Evolutionary conservation across 2,797 vertebrate genomes (phyloP).

Genomic region (Poeciliopsis presidionis): DNA sequence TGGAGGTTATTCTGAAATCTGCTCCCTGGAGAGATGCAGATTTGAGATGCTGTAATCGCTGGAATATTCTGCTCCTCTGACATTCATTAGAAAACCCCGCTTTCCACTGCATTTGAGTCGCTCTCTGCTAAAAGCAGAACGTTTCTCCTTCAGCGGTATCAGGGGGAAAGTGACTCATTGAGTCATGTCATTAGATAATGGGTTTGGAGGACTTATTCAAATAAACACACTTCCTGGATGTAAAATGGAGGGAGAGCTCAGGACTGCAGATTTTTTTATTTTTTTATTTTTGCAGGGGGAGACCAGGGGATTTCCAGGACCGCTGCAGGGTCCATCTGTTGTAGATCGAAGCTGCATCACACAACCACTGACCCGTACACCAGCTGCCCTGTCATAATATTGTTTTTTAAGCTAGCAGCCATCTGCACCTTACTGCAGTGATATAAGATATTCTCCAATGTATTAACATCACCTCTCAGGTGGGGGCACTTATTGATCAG

Average conservation of each 20-base stretch:
- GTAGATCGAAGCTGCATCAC: slow-evolving; percentile 63
- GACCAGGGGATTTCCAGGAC: slow-evolving; percentile 70
- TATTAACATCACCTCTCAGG: slow-evolving; percentile 31
- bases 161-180: slow-evolving; percentile 71
- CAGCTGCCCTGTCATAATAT: slow-evolving; percentile 72
- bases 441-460: slow-evolving; percentile 40
- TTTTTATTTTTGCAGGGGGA: slow-evolving; percentile 36
- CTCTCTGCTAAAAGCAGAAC: slow-evolving; percentile 61
- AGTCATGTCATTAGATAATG: slow-evolving; percentile 76
- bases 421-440: slow-evolving; percentile 56
- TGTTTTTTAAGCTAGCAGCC: slow-evolving; percentile 71
- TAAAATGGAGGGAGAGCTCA: slow-evolving; percentile 57
- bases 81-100: slow-evolving; percentile 54
- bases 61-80: slow-evolving; percentile 54
- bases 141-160: slow-evolving; percentile 56
- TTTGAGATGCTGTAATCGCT: slow-evolving; percentile 51
- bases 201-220: slow-evolving; percentile 69
- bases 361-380: slow-evolving; percentile 70
- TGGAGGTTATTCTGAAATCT: slow-evolving; percentile 46
- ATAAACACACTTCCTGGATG: slow-evolving; percentile 71
- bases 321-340: slow-evolving; percentile 76
- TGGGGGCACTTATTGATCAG: slow-evolving; percentile 63
- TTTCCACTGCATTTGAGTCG: slow-evolving; percentile 31
- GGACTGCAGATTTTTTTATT: slow-evolving; percentile 23
- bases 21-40: slow-evolving; percentile 51